These are phyloP conservation scores for Liasis olivaceus DNA, from an alignment of 2,797 vertebrate genomes.

Conservation along the genomic window DNA sequence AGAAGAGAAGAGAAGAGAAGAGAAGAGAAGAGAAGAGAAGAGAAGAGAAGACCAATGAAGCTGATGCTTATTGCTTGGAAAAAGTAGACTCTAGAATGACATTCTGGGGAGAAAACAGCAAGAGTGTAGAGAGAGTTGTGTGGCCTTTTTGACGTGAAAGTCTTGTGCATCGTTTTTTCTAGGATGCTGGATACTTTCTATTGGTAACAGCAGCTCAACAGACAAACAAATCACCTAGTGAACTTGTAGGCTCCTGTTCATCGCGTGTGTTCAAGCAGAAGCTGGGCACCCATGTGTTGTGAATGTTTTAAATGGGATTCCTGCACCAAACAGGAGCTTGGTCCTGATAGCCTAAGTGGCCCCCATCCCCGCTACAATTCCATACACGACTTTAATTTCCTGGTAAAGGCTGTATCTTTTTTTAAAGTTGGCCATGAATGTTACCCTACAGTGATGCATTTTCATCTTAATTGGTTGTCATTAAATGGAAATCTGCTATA, in stretches of 20 bases:
- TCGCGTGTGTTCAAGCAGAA: not conserved
- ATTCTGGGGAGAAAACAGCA: not conserved
- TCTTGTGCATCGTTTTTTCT: not conserved
- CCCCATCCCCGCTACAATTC: not conserved
- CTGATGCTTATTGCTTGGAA: not conserved
- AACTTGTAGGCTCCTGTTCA: not conserved
- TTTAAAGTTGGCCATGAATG: not conserved
- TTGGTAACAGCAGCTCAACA: not conserved
- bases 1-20: not conserved
- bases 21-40: not conserved
- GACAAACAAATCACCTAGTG: not conserved
- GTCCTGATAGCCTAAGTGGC: not conserved
- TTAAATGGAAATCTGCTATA: conserved; percentile 18
- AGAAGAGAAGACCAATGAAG: not conserved
- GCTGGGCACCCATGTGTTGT: not conserved
- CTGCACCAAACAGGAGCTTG: not conserved
- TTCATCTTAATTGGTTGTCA: not conserved
- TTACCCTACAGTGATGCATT: conserved; percentile 31
- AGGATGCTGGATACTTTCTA: not conserved
- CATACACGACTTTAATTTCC: not conserved
- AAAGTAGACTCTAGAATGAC: not conserved
- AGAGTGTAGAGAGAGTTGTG: not conserved
- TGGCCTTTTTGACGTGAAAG: not conserved
- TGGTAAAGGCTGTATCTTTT: not conserved
- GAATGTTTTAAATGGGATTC: not conserved